Percentiles rank a stretch among this genome's conserved stretches.
phyloP scores from a whole-genome alignment of 2,113 vertebrate genomes.

The Lepus europaeus region DNA sequence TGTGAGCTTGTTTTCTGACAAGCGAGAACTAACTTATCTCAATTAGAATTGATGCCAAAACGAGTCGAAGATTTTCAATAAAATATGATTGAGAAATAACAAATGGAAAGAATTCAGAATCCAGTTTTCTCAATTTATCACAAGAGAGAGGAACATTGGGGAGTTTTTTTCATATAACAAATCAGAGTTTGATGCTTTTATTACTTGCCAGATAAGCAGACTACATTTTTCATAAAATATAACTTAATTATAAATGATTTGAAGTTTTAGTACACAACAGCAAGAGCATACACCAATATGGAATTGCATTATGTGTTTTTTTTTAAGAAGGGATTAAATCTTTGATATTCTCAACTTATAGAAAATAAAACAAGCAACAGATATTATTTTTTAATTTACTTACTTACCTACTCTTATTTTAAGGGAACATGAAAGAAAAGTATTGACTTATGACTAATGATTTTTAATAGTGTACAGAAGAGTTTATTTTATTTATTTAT shows the following conservation, averaged over 20 bases:
- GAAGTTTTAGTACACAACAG: background rate
- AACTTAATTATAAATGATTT: conserved; percentile 62
- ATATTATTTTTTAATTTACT: background rate
- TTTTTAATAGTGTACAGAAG: background rate
- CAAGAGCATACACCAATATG: background rate
- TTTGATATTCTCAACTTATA: background rate
- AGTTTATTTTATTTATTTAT: too few relatives aligned
- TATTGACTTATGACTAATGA: background rate
- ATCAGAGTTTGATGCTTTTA: conserved; percentile 34
- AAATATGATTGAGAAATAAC: background rate
- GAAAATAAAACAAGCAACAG: background rate
- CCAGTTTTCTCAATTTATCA: conserved; percentile 36
- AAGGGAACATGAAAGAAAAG: background rate
- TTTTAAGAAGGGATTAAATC: background rate
- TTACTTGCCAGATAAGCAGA: background rate
- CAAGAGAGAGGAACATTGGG: background rate
- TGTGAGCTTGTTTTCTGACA: conserved; percentile 20
- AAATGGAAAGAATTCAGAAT: background rate
- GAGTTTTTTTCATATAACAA: conserved; percentile 20
- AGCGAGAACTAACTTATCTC: conserved; percentile 8
- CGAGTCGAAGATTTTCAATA: conserved; percentile 58
- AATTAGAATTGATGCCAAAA: conserved; percentile 5
- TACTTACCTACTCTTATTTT: background rate
- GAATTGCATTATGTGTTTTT: conserved; percentile 42
- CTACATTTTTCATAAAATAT: background rate